phyloP scores from a whole-genome alignment of 2,888 invertebrate genomes.

The Sarcophaga rosellei region DNA sequence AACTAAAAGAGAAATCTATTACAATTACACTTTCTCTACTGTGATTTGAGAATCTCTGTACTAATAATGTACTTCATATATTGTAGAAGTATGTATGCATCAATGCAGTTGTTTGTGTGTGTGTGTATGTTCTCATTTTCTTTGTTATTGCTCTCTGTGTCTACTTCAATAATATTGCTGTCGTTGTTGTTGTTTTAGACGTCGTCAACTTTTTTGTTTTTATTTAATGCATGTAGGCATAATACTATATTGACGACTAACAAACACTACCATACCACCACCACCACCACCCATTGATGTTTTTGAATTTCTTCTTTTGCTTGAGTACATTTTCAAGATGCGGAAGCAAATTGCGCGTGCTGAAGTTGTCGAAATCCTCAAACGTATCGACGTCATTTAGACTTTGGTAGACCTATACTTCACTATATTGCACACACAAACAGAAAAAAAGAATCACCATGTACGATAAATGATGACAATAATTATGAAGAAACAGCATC shows the following conservation, averaged over 20 bases:
- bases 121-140: conserved; percentile 37
- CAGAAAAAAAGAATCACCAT: background rate
- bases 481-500: conserved; percentile 18
- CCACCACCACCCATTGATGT: conserved; percentile 63
- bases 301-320: conserved; percentile 50
- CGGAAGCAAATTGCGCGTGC: conserved; percentile 80
- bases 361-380: conserved; percentile 76
- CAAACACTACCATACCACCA: background rate
- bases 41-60: conserved; percentile 36
- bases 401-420: conserved; percentile 62
- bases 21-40: background rate
- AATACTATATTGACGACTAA: conserved; percentile 4
- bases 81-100: background rate
- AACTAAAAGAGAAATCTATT: too few species aligned
- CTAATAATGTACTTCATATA: conserved; percentile 14
- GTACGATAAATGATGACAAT: conserved; percentile 15
- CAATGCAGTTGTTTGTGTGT: background rate
- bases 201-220: conserved; percentile 35
- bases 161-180: conserved; percentile 34
- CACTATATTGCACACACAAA: conserved; percentile 12
- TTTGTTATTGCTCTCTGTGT: conserved; percentile 6
- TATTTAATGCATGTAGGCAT: conserved; percentile 4
- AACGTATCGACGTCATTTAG: conserved; percentile 66
- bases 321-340: conserved; percentile 79
- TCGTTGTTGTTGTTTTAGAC: conserved; percentile 46